Conservation (phyloP, 2,888 invertebrate genomes). For the Eupithecia abbreviata region DNA sequence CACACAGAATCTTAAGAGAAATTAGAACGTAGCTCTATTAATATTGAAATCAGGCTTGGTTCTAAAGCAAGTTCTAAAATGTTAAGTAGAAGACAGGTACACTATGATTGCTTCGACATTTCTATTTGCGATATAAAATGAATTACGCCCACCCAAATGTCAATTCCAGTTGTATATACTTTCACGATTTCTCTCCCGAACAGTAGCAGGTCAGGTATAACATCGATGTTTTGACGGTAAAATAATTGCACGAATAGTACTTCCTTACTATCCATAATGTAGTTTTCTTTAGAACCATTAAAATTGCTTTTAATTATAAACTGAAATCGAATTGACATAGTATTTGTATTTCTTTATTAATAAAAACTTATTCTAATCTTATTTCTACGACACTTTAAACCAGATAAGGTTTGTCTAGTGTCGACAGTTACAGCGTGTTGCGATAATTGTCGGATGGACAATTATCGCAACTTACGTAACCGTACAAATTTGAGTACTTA, state of each 20-base stretch:
- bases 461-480: constrained; percentile 2
- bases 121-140: constrained; percentile 33
- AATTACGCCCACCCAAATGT: constrained; percentile 38
- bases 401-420: too few relatives aligned
- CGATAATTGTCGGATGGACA: background rate
- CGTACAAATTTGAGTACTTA: background rate
- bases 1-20: constrained; percentile 29
- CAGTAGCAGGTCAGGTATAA: constrained; percentile 22
- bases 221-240: constrained; percentile 13
- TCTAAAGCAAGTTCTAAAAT: constrained; percentile 19
- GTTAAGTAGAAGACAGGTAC: constrained; percentile 8
- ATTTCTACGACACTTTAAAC: too few relatives aligned
- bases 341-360: too few relatives aligned
- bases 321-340: constrained; percentile 1
- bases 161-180: constrained; percentile 36
- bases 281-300: background rate
- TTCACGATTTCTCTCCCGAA: constrained; percentile 44
- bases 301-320: background rate
- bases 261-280: background rate
- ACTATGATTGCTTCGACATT: constrained; percentile 32
- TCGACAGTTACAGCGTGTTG: too few relatives aligned
- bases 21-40: constrained; percentile 27
- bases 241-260: background rate
- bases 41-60: background rate
- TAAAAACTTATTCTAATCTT: too few relatives aligned